Evolutionary conservation across 2,113 vertebrate species (phyloP).

Genomic region (Nothoprocta perdicaria): DNA sequence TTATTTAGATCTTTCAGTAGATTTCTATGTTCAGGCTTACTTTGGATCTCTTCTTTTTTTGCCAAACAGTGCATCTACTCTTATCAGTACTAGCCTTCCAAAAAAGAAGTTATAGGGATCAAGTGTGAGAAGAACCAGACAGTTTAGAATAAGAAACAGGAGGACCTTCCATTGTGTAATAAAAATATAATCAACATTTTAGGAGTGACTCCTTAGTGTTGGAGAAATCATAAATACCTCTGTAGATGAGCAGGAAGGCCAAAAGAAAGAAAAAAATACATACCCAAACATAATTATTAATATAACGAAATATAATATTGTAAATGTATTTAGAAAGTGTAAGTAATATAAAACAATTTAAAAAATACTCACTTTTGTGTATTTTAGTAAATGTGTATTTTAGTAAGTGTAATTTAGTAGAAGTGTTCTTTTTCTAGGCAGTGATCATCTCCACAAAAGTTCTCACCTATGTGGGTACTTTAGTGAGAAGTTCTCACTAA

Average conservation of each 20-base stretch:
- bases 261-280: not conserved
- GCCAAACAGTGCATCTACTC: accelerated
- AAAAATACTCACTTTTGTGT: not conserved
- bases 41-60: not conserved
- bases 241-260: not conserved
- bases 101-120: not conserved
- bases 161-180: not conserved
- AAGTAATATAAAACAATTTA: not conserved
- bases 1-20: not conserved
- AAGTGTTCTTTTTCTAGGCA: not conserved
- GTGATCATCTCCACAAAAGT: not conserved
- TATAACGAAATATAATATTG: not conserved
- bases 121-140: not conserved
- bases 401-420: not conserved
- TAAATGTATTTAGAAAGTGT: not conserved
- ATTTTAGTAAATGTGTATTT: not conserved
- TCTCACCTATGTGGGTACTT: not conserved
- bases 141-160: not conserved
- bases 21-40: not conserved
- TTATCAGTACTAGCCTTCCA: not conserved
- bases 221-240: not conserved
- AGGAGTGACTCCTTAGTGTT: not conserved
- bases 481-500: no score
- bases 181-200: not conserved
- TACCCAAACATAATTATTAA: not conserved